Evolutionary conservation across 2,888 invertebrate genomes (phyloP).

Genomic region (Belgica antarctica): DNA sequence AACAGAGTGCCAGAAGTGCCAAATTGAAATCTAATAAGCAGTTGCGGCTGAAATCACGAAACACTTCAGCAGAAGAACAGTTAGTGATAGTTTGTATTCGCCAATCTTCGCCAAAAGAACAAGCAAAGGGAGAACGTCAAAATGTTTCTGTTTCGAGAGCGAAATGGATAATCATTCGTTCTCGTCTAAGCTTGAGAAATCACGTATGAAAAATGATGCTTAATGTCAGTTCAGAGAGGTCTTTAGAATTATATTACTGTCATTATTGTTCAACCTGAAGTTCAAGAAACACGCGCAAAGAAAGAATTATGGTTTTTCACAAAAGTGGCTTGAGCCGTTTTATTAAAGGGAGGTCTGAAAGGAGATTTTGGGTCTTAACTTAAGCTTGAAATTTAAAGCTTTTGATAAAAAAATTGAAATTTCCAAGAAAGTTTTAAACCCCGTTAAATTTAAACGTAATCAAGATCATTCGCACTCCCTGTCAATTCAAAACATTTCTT

Average conservation of each 20-base stretch:
- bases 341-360: no score
- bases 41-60: neutral
- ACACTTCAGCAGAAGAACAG: neutral
- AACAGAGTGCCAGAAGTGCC: neutral
- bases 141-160: neutral
- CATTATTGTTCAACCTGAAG: neutral
- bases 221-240: slow-evolving; percentile 23
- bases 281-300: neutral
- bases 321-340: neutral
- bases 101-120: neutral
- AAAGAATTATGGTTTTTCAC: slow-evolving; percentile 24
- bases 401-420: no score
- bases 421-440: no score
- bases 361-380: neutral
- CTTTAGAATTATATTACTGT: slow-evolving; percentile 30
- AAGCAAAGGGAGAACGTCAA: no score
- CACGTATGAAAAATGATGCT: slow-evolving; percentile 31
- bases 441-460: no score
- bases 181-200: neutral
- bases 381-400: no score
- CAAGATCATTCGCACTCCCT: no score
- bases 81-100: neutral
- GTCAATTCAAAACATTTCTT: no score
- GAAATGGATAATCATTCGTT: neutral
- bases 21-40: slow-evolving; percentile 18